A percentile compares a stretch with the other conserved stretches of the same genome.
These are phyloP conservation scores for Abrostola tripartita DNA, from an alignment of 2,888 invertebrate species.

Conservation along the genomic window DNA sequence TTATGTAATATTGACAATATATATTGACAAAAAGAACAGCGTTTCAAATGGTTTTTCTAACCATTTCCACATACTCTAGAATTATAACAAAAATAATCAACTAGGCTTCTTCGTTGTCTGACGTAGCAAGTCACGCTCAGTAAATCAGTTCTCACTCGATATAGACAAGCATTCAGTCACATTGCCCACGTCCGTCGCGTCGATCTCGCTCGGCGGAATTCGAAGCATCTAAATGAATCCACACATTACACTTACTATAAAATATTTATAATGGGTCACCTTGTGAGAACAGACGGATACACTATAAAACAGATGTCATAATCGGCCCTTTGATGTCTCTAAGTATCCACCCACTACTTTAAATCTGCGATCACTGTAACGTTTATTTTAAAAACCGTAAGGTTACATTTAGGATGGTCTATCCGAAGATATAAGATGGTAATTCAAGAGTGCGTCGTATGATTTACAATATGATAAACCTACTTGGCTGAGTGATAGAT, in stretches of 20 bases:
- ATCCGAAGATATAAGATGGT: slow-evolving; percentile 10
- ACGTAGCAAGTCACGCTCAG: background rate
- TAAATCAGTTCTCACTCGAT: slow-evolving; percentile 14
- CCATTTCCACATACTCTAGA: too few species aligned
- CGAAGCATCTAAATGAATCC: slow-evolving; percentile 46
- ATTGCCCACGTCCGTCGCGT: slow-evolving; percentile 30
- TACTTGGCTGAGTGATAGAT: slow-evolving; percentile 71
- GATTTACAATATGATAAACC: slow-evolving; percentile 74
- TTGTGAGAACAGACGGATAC: slow-evolving; percentile 60
- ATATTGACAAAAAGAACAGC: too few species aligned
- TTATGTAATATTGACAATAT: too few species aligned
- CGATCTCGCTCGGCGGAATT: slow-evolving; percentile 33
- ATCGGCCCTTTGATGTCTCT: slow-evolving; percentile 65
- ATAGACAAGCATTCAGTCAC: slow-evolving; percentile 24
- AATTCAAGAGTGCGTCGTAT: slow-evolving; percentile 56
- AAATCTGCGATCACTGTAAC: background rate
- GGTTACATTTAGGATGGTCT: slow-evolving; percentile 10
- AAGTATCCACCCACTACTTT: slow-evolving; percentile 43
- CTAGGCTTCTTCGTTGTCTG: background rate
- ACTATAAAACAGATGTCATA: slow-evolving; percentile 69
- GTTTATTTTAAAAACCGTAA: background rate
- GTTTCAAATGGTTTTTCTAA: too few species aligned
- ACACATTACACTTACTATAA: slow-evolving; percentile 53
- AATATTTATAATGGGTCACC: slow-evolving; percentile 60
- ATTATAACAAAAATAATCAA: background rate